Evolutionary conservation across 2,888 invertebrate genomes (phyloP).

Genomic region (Macaria liturata): DNA sequence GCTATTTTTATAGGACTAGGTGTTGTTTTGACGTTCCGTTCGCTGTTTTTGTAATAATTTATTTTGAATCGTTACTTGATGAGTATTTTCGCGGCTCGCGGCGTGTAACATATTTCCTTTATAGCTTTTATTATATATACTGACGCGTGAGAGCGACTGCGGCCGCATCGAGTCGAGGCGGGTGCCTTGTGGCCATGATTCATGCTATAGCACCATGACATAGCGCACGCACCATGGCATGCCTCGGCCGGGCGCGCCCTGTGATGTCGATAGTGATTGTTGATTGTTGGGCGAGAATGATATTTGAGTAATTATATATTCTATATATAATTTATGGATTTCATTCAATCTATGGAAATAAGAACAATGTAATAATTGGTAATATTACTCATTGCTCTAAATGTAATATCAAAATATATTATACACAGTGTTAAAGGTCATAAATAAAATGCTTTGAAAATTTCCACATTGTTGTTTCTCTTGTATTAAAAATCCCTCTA

Average conservation of each 20-base stretch:
- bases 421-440: constrained; percentile 84
- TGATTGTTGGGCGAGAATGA: constrained; percentile 79
- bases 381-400: constrained; percentile 84
- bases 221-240: constrained; percentile 1
- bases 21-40: constrained; percentile 61
- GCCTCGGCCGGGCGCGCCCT: constrained; percentile 42
- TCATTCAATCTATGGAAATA: constrained; percentile 80
- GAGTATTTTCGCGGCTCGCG: constrained; percentile 36
- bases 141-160: constrained; percentile 34
- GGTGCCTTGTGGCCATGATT: too few species aligned
- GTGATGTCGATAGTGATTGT: constrained; percentile 78
- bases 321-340: constrained; percentile 79
- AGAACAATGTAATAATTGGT: constrained; percentile 83
- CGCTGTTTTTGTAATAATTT: constrained; percentile 53
- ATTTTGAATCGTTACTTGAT: constrained; percentile 52
- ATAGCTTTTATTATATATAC: constrained; percentile 47
- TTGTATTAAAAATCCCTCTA: constrained; percentile 15
- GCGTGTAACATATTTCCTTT: constrained; percentile 42
- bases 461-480: constrained; percentile 72
- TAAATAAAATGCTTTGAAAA: constrained; percentile 84
- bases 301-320: constrained; percentile 77
- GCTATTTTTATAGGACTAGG: constrained; percentile 80
- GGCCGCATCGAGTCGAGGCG: constrained; percentile 6
- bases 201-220: too few species aligned
- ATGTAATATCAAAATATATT: constrained; percentile 84